Evolutionary conservation across 2,113 vertebrate species (phyloP).

Genomic region (Xenopus laevis): DNA sequence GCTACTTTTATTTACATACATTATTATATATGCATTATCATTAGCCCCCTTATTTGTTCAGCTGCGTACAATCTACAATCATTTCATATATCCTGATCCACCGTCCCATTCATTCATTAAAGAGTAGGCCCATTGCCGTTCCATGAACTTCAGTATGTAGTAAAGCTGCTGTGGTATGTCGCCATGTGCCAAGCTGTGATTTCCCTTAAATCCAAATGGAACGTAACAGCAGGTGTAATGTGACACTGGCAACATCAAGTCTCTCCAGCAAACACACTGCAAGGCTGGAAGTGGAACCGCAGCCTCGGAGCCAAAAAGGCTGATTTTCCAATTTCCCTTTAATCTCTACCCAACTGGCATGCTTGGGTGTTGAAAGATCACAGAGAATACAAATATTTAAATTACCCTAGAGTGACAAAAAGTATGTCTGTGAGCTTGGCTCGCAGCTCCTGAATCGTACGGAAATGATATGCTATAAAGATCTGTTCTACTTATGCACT

Average conservation of each 20-base stretch:
- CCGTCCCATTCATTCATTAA: slow-evolving; percentile 24
- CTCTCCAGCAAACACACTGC: slow-evolving; percentile 43
- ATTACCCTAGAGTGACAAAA: slow-evolving; percentile 17
- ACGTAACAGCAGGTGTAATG: slow-evolving; percentile 28
- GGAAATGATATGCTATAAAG: slow-evolving; percentile 16
- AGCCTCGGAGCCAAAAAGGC: slow-evolving; percentile 33
- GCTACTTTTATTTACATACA: no score
- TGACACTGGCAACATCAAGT: slow-evolving; percentile 27
- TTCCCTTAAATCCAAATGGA: slow-evolving; percentile 37
- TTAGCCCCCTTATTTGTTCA: background rate
- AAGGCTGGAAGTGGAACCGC: slow-evolving; percentile 22
- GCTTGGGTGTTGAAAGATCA: slow-evolving; percentile 43
- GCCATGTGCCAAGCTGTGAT: slow-evolving; percentile 37
- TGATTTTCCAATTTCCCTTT: slow-evolving; percentile 35
- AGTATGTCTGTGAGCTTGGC: slow-evolving; percentile 30
- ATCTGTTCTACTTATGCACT: background rate
- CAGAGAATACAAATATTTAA: slow-evolving; percentile 40
- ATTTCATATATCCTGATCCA: background rate
- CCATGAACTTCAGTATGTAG: slow-evolving; percentile 3
- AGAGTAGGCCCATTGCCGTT: slow-evolving; percentile 13
- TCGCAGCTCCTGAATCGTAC: slow-evolving; percentile 10
- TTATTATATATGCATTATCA: no score
- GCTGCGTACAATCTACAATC: background rate
- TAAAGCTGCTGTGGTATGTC: slow-evolving; percentile 37
- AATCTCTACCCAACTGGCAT: slow-evolving; percentile 45